Percentiles rank a stretch among this genome's conserved stretches.
Evolutionary conservation across 1,140 invertebrate species (phyloP).

Genomic region (Aphaenogaster ashmeadi): DNA sequence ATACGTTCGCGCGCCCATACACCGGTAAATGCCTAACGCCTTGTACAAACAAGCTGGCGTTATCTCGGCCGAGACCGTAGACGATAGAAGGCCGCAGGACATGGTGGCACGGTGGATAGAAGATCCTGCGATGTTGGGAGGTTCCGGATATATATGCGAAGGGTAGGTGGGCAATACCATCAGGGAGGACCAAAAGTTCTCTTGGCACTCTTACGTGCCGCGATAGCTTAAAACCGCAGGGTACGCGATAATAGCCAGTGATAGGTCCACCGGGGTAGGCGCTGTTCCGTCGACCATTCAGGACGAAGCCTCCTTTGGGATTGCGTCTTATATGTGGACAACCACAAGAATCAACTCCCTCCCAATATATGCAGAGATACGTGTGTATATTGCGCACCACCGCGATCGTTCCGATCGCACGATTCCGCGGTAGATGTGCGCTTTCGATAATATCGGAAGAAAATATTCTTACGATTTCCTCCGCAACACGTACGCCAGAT

Average conservation of each 20-base stretch:
- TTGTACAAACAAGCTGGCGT: constrained; percentile 80
- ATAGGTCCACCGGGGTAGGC: constrained; percentile 77
- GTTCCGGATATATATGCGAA: constrained; percentile 15
- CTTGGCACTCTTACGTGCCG: constrained; percentile 59
- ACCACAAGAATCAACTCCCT: constrained; percentile 8
- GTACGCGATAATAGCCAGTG: constrained; percentile 82
- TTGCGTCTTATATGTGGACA: constrained; percentile 55
- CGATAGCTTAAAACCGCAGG: constrained; percentile 82
- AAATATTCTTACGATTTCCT: constrained; percentile 40
- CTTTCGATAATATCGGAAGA: constrained; percentile 26
- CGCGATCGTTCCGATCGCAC: constrained; percentile 10
- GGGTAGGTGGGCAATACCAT: constrained; percentile 58
- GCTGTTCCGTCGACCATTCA: constrained; percentile 65
- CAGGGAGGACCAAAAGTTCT: constrained; percentile 62
- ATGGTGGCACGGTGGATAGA: constrained; percentile 35
- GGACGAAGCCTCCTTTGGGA: constrained; percentile 62
- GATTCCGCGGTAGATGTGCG: not conserved
- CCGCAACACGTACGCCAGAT: not conserved
- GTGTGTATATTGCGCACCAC: not conserved
- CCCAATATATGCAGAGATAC: constrained; percentile 14
- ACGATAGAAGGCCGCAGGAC: constrained; percentile 64
- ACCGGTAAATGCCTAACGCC: constrained; percentile 68
- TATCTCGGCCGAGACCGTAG: constrained; percentile 79
- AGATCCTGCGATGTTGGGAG: constrained; percentile 18
- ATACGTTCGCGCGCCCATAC: constrained; percentile 31